Percentiles rank a stretch among this genome's conserved stretches.
Evolutionary conservation across 2,888 invertebrate genomes (phyloP).

Genomic region (Catonia carolina): DNA sequence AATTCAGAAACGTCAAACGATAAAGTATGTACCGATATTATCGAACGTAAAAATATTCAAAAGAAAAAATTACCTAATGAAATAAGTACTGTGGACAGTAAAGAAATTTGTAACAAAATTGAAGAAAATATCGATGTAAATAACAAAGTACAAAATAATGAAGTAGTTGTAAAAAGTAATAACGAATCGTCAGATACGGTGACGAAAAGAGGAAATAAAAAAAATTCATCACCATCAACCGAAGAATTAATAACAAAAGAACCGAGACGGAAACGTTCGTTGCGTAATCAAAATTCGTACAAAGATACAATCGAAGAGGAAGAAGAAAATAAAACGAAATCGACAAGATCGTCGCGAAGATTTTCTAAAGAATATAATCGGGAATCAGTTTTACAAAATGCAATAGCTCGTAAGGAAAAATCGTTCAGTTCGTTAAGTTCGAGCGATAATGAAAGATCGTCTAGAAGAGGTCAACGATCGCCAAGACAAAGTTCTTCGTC

Average conservation of each 20-base stretch:
- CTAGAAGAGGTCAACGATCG: slow-evolving; percentile 34
- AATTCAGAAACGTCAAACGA: neutral
- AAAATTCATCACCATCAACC: neutral
- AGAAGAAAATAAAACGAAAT: slow-evolving; percentile 40
- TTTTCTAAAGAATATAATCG: slow-evolving; percentile 53
- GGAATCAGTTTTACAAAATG: slow-evolving; percentile 60
- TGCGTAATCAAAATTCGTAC: slow-evolving; percentile 14
- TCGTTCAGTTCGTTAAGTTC: slow-evolving; percentile 47
- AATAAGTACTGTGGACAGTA: no score
- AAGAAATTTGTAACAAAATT: slow-evolving; percentile 45
- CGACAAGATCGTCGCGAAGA: slow-evolving; percentile 58
- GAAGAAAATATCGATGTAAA: neutral
- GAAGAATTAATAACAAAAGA: neutral
- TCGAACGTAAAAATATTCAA: no score
- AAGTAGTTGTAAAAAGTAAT: slow-evolving; percentile 17
- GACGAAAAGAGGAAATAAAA: neutral
- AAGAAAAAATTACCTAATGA: no score
- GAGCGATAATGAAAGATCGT: slow-evolving; percentile 48
- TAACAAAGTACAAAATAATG: slow-evolving; percentile 11
- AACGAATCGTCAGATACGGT: neutral
- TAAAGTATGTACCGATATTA: slow-evolving; percentile 1
- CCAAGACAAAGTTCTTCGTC: slow-evolving; percentile 22
- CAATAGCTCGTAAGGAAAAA: slow-evolving; percentile 66
- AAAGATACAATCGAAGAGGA: slow-evolving; percentile 42
- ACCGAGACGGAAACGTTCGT: slow-evolving; percentile 1